phyloP scores from a whole-genome alignment of 2,797 vertebrate genomes.

The Scyliorhinus canicula region DNA sequence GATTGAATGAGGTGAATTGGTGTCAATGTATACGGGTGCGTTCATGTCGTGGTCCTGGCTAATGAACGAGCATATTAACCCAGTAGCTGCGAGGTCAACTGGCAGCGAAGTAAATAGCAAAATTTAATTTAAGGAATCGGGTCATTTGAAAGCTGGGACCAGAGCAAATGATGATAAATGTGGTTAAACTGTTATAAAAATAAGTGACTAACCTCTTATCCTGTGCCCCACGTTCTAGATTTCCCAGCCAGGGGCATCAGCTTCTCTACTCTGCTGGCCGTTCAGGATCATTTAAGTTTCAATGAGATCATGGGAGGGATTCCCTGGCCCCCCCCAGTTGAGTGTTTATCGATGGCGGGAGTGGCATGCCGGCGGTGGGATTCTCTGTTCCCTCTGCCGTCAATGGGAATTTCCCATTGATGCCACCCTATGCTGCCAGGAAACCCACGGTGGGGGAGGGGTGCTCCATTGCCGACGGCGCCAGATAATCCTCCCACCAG shows the following conservation, averaged over 20 bases:
- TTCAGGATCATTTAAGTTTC: not conserved
- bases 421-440: too few species aligned
- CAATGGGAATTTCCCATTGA: too few species aligned
- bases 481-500: too few species aligned
- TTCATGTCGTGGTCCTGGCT: not conserved
- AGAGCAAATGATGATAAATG: not conserved
- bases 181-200: not conserved
- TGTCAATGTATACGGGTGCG: not conserved
- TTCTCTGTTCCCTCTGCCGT: too few species aligned
- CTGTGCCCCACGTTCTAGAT: not conserved
- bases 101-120: not conserved
- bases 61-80: not conserved
- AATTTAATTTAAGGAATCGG: not conserved
- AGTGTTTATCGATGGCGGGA: too few species aligned
- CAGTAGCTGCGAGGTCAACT: not conserved
- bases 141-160: not conserved
- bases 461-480: too few species aligned
- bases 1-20: not conserved
- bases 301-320: not conserved
- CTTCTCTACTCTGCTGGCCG: too few species aligned
- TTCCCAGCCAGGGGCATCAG: not conserved
- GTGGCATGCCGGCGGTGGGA: too few species aligned
- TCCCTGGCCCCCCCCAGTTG: too few species aligned
- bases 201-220: not conserved
- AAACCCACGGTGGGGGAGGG: too few species aligned